A percentile compares a stretch with the other conserved stretches of the same genome.
Evolutionary conservation across 2,797 vertebrate species (phyloP).

Genomic region (Cyprinella venusta): DNA sequence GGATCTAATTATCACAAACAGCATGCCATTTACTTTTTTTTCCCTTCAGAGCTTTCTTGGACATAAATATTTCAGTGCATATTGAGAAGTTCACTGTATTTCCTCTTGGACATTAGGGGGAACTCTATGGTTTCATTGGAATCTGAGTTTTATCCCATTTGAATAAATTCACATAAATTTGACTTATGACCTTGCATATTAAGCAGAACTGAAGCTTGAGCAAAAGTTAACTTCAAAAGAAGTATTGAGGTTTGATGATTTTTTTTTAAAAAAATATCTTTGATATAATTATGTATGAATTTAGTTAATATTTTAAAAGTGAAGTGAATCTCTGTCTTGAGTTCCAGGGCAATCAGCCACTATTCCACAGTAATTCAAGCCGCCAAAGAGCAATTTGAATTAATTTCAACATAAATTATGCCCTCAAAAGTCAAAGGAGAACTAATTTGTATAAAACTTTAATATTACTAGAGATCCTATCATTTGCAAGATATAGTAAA

Average conservation of each 20-base stretch:
- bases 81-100: constrained; percentile 17
- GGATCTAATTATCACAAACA: constrained; percentile 33
- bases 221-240: constrained; percentile 23
- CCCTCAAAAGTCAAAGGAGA: constrained; percentile 18
- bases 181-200: constrained; percentile 12
- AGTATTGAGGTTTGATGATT: constrained; percentile 6
- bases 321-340: background rate
- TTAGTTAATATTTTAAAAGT: constrained; percentile 24
- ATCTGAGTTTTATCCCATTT: constrained; percentile 2
- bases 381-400: constrained; percentile 35
- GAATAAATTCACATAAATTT: constrained; percentile 26
- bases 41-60: background rate
- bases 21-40: background rate
- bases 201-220: background rate
- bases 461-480: constrained; percentile 3
- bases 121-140: constrained; percentile 22
- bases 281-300: constrained; percentile 21
- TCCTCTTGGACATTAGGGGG: constrained; percentile 1
- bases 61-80: constrained; percentile 40
- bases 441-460: constrained; percentile 5
- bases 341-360: constrained; percentile 5
- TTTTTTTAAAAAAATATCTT: background rate
- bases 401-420: constrained; percentile 5
- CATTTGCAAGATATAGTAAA: constrained; percentile 42
- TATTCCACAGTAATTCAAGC: constrained; percentile 11